Conservation (phyloP, 1,140 invertebrate species). For the Tribolium castaneum region DNA sequence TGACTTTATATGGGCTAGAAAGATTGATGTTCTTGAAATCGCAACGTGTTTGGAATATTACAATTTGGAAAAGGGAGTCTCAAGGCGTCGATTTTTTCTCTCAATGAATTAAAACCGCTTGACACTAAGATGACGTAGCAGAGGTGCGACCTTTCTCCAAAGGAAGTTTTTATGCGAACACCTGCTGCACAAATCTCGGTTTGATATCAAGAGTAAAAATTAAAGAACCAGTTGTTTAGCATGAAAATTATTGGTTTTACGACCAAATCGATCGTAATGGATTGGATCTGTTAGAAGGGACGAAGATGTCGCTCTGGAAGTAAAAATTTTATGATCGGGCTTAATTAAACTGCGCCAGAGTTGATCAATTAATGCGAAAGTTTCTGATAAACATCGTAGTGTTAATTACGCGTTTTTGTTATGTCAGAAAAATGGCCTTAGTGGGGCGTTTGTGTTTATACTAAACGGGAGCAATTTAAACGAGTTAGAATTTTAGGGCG, state of each 20-base stretch:
- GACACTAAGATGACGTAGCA: neutral
- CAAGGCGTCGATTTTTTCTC: slow-evolving; percentile 2
- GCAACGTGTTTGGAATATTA: slow-evolving; percentile 41
- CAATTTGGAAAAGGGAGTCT: neutral
- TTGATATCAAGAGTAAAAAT: slow-evolving; percentile 26
- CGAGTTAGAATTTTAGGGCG: slow-evolving; percentile 21
- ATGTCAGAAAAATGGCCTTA: slow-evolving; percentile 27
- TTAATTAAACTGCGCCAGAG: slow-evolving; percentile 11
- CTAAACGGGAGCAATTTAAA: slow-evolving; percentile 36
- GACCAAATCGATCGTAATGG: slow-evolving; percentile 11
- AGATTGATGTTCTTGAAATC: slow-evolving; percentile 41
- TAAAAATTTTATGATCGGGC: slow-evolving; percentile 14
- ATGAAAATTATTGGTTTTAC: slow-evolving; percentile 12
- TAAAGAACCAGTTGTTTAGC: slow-evolving; percentile 28
- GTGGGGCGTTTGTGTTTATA: slow-evolving; percentile 12
- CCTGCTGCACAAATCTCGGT: slow-evolving; percentile 28
- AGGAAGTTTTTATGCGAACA: slow-evolving; percentile 18
- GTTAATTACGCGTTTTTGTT: slow-evolving; percentile 29
- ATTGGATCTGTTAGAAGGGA: neutral
- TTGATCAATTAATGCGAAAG: neutral
- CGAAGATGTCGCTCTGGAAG: slow-evolving; percentile 2
- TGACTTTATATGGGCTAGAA: slow-evolving; percentile 43
- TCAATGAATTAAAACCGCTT: slow-evolving; percentile 15
- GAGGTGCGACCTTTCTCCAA: neutral
- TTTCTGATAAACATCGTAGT: slow-evolving; percentile 3